phyloP scores from a whole-genome alignment of 2,888 invertebrate species.

The Hyalella azteca region DNA sequence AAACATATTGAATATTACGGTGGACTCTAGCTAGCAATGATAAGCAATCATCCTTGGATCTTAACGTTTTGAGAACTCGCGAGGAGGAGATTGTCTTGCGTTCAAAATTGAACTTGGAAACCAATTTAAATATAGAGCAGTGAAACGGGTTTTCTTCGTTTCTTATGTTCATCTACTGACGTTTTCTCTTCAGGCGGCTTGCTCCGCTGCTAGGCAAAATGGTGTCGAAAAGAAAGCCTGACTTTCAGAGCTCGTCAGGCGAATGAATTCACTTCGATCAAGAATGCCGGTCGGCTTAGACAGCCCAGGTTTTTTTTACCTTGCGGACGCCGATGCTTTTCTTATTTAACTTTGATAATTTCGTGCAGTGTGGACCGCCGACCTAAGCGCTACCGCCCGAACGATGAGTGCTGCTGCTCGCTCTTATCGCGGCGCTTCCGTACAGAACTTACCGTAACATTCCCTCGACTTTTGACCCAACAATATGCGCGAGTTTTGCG shows the following conservation, averaged over 20 bases:
- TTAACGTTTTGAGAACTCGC: too few species aligned
- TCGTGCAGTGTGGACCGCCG: background rate
- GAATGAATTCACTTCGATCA: background rate
- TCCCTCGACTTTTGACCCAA: background rate
- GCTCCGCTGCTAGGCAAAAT: background rate
- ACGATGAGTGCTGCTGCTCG: background rate
- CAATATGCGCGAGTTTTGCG: too few species aligned
- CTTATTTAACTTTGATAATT: constrained; percentile 36
- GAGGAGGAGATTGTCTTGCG: too few species aligned
- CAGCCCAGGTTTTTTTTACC: background rate
- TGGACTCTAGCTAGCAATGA: too few species aligned
- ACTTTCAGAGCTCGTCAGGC: background rate
- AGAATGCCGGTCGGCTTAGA: background rate
- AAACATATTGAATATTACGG: too few species aligned
- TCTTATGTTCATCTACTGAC: too few species aligned
- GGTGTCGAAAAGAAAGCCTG: background rate
- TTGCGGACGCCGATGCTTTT: background rate
- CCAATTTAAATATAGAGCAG: too few species aligned
- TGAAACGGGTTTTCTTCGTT: too few species aligned
- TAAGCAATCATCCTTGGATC: too few species aligned
- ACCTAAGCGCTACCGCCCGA: background rate
- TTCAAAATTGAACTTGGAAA: too few species aligned
- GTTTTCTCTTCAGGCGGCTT: too few species aligned
- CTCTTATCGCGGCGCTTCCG: background rate
- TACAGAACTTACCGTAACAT: background rate